These are phyloP conservation scores for Propithecus coquereli DNA, from an alignment of 2,113 vertebrate genomes.

Conservation along the genomic window DNA sequence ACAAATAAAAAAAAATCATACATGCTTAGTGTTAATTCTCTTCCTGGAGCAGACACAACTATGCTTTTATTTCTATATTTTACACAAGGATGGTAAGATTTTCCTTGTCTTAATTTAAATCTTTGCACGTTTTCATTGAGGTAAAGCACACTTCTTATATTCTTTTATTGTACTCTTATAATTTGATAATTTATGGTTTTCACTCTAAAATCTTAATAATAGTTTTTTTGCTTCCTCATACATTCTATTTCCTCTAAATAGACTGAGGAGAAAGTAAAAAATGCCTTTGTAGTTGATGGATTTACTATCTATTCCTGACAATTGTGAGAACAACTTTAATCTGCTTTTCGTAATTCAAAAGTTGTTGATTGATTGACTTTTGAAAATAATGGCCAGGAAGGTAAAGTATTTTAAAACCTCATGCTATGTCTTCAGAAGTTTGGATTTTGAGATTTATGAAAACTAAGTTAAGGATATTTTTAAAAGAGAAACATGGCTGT, in stretches of 20 bases:
- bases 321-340: constrained; percentile 31
- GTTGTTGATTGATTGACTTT: constrained; percentile 40
- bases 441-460: constrained; percentile 41
- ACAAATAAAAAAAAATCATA: background rate
- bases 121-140: constrained; percentile 21
- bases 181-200: constrained; percentile 58
- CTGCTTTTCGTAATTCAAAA: constrained; percentile 17
- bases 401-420: constrained; percentile 24
- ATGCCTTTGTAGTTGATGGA: constrained; percentile 10
- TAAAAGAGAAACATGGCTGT: background rate
- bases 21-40: background rate
- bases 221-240: constrained; percentile 8
- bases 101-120: constrained; percentile 16
- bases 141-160: background rate
- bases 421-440: constrained; percentile 7
- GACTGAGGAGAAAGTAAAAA: constrained; percentile 19
- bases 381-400: constrained; percentile 16
- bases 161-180: background rate
- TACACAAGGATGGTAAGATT: background rate
- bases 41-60: background rate
- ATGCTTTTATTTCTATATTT: background rate
- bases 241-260: background rate
- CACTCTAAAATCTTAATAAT: constrained; percentile 23
- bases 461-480: constrained; percentile 43
- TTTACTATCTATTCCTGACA: constrained; percentile 44